Evolutionary conservation across 2,113 vertebrate genomes (phyloP), one percentile per base, ranked within the genome.

Genomic region (Engystomops pustulosus): DNA sequence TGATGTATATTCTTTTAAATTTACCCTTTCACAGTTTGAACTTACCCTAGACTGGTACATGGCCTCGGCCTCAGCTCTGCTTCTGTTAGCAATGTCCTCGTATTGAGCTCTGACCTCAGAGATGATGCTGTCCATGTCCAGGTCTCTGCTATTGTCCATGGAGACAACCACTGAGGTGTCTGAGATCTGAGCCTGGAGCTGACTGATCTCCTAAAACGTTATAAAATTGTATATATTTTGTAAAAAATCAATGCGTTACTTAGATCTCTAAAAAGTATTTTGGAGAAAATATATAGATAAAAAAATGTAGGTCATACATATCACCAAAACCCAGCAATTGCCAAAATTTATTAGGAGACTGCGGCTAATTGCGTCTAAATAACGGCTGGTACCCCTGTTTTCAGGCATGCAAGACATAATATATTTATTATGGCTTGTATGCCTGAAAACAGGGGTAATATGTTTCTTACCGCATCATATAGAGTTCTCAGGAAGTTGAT

Each of bases 11-110:
- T n/a, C n/a, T n/a, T n/a, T n/a, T n/a, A n/a, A n/a, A n/a, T n/a
- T n/a, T n/a, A n/a, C n/a, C n/a, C n/a, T n/a, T n/a, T n/a, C n/a
- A n/a, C n/a, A n/a, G n/a, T n/a, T 41, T 65, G 7, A 15, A 60
- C 87, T 74, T 25, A 95, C 94, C 93, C 94, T 93, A 89, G 91
- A 89, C 88, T 93, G 92, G 91, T 94, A 95, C 93, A 93, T 94
- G 51, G 9, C 15, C 87, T 95, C 94, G 1, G 94, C 94, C 32
- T 95, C 94, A 0, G 90, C 89, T 80, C 89, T 92, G 91, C 90
- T 94, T 32, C 87, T 88, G 88, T 88, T 90, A 74, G 93, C 94
- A 4, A 95, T 93, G 14, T 94, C 93, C 36, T 95, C 93, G 34
- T 95, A 95, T 90, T 95, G 94, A 79, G 91, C 90, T 8, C 91